These are phyloP conservation scores for Thereva nobilitata DNA, from an alignment of 2,888 invertebrate genomes.

Conservation along the genomic window DNA sequence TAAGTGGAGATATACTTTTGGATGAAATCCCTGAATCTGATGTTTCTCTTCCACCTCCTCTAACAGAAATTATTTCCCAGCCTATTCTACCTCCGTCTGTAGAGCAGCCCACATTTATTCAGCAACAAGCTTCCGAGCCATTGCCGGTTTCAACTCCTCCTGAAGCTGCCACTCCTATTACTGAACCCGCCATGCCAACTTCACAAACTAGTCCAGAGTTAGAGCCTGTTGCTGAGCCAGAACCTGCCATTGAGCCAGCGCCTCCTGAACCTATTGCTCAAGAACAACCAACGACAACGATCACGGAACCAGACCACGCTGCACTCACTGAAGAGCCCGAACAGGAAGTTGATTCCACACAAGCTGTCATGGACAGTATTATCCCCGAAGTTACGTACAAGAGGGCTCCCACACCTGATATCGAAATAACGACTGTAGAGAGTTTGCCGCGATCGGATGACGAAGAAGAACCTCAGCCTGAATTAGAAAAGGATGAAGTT, in stretches of 20 bases:
- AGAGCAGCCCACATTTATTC: neutral
- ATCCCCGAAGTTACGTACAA: conserved; percentile 49
- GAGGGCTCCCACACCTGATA: conserved; percentile 56
- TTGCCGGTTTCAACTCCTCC: neutral
- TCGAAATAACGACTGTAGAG: conserved; percentile 57
- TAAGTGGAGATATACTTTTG: conserved; percentile 62
- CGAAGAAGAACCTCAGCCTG: conserved; percentile 52
- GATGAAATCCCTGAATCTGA: conserved; percentile 42
- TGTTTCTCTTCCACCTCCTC: conserved; percentile 31
- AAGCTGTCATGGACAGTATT: conserved; percentile 47
- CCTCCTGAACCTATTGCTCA: conserved; percentile 37
- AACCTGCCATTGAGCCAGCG: conserved; percentile 35
- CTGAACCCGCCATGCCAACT: conserved; percentile 34
- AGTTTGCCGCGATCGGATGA: conserved; percentile 56
- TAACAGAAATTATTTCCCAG: conserved; percentile 22
- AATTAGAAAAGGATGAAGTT: conserved; percentile 21
- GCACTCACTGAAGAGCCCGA: neutral
- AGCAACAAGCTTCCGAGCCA: conserved; percentile 10
- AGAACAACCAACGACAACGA: conserved; percentile 25
- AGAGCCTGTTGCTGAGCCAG: neutral
- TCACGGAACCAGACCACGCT: conserved; percentile 28
- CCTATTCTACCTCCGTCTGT: conserved; percentile 34
- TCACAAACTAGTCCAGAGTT: conserved; percentile 10
- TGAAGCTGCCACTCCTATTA: neutral
- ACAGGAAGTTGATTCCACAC: neutral